These are phyloP conservation scores for Lepidotrigona ventralis DNA, from an alignment of 1,140 invertebrate species.

Conservation along the genomic window DNA sequence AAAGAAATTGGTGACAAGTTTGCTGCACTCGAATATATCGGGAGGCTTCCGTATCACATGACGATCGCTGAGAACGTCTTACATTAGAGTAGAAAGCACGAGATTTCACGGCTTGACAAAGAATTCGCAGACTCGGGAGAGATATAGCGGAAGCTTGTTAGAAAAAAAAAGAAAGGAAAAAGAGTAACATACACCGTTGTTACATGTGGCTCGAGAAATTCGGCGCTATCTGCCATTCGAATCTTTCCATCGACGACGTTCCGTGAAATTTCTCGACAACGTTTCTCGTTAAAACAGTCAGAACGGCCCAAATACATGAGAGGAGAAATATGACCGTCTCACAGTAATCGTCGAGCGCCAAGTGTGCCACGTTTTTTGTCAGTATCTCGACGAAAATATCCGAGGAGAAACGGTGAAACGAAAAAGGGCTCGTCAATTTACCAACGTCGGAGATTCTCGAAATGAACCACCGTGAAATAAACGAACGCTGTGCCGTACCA, in stretches of 20 bases:
- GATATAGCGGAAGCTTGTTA: no score
- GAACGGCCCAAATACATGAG: background rate
- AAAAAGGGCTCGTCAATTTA: constrained; percentile 3
- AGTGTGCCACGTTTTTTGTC: background rate
- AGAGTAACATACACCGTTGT: background rate
- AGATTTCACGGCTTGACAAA: no score
- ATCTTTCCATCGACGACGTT: no score
- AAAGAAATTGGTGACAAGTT: constrained; percentile 45
- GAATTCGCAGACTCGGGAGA: no score
- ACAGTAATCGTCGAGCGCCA: background rate
- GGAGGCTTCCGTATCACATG: constrained; percentile 31
- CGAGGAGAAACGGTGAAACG: background rate
- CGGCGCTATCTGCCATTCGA: background rate
- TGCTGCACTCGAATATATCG: constrained; percentile 3
- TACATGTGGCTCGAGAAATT: background rate
- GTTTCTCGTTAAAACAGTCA: background rate
- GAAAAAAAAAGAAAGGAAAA: background rate
- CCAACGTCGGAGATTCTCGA: constrained; percentile 6
- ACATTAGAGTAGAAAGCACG: background rate
- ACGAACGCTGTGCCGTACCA: no score
- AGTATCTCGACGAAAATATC: background rate
- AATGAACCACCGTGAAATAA: constrained; percentile 29
- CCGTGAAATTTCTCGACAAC: background rate
- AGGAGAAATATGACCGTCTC: no score
- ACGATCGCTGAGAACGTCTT: background rate